phyloP scores from a whole-genome alignment of 1,140 invertebrate species.

The Oncopodura yosiiana region DNA sequence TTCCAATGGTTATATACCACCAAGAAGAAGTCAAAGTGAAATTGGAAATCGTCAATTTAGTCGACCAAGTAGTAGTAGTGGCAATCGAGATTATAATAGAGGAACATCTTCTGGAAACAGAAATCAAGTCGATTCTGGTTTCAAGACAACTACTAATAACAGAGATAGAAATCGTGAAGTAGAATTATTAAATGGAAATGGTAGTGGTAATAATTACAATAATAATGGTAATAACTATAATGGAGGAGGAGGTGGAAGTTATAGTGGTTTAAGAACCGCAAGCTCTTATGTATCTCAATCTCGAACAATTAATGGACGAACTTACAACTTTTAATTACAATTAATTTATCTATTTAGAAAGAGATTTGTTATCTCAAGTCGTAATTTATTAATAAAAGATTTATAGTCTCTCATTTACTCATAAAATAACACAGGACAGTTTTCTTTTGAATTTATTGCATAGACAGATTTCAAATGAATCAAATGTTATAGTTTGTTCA shows the following conservation, averaged over 20 bases:
- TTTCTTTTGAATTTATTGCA: too few relatives aligned
- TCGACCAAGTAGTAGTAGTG: background rate
- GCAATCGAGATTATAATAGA: background rate
- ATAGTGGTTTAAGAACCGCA: background rate
- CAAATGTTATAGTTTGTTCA: background rate
- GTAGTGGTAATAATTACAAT: background rate
- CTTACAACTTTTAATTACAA: slow-evolving; percentile 7
- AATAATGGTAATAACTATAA: background rate
- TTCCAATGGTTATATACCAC: background rate
- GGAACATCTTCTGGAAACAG: background rate
- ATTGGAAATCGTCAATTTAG: background rate
- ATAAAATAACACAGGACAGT: too few relatives aligned
- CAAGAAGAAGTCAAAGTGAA: too few relatives aligned
- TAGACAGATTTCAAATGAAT: too few relatives aligned
- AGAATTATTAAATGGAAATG: background rate
- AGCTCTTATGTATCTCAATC: slow-evolving; percentile 8
- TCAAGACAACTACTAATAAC: background rate
- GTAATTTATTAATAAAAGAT: too few relatives aligned
- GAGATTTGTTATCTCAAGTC: background rate
- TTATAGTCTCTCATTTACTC: too few relatives aligned
- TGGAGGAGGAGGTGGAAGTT: background rate
- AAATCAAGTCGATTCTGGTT: background rate
- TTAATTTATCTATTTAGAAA: background rate
- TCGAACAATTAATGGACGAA: slow-evolving; percentile 19
- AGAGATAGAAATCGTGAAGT: background rate